Evolutionary conservation across 2,888 invertebrate species (phyloP), one percentile per base, ranked within the genome.

Genomic region (Perizoma flavofasciatum): DNA sequence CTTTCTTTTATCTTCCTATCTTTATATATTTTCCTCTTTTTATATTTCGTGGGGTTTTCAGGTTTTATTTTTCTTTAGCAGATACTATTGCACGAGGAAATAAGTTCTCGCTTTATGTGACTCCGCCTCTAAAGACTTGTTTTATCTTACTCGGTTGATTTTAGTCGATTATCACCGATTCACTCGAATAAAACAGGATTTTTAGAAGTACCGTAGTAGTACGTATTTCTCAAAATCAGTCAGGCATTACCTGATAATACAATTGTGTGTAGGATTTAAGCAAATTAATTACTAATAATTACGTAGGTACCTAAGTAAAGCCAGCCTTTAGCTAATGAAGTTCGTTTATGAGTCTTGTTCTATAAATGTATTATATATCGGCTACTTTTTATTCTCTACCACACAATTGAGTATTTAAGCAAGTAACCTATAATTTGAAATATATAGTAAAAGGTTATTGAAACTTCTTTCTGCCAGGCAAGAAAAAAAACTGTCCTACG

Each of bases 21-120:
- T 52, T 66, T 55, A 57, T 55, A 57, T 63, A 48, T 61, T 56
- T 65, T 61, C 50, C 53, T 57, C 40, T 55, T 63, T 55, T 57
- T 69, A 60, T 67, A 53, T 60, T 37, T 22, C 22, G 46, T 41
- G 39, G 35, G 51, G 8, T 49, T 61, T 58, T 54, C 35, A 35
- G 33, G 22, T 46, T 57, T 59, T 52, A 52, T 55, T 61, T 39
- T 44, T 37, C 55, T 45, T 56, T 41, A 35, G 11, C 11, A 47
- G 50, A 46, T 40, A 44, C 35, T n/a, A 47, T 39, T 40, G 47
- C 37, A 34, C 34, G 52, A 11, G 39, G 9, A 7, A 52, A 40
- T 59, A 44, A 40, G 34, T 54, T 45, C 34, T 45, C 39, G 39
- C 45, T 49, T 54, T 41, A 39, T 48, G 9, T 47, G 44, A 34